phyloP scores from a whole-genome alignment of 2,113 vertebrate species.

The Apodemus sylvaticus region DNA sequence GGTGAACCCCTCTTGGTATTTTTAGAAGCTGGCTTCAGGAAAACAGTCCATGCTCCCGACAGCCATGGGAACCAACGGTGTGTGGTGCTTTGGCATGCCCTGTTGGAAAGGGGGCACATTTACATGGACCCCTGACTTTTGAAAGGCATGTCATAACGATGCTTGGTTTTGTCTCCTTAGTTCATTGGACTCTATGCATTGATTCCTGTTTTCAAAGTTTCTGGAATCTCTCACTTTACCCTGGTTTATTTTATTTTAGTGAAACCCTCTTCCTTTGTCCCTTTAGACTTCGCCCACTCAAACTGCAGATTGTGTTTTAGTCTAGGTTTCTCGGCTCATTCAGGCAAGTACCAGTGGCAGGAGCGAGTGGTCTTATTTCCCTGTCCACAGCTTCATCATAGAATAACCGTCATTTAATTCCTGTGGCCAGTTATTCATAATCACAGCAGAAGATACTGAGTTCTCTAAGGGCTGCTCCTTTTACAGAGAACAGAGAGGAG shows the following conservation, averaged over 20 bases:
- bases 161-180: background rate
- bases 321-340: background rate
- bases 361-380: background rate
- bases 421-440: slow-evolving; percentile 51
- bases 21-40: background rate
- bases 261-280: background rate
- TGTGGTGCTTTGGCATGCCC: fast-evolving
- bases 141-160: background rate
- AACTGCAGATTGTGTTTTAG: background rate
- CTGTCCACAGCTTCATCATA: slow-evolving; percentile 59
- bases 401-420: slow-evolving; percentile 72
- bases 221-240: background rate
- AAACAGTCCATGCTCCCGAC: background rate
- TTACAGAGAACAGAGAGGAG: background rate
- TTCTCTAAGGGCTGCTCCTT: background rate
- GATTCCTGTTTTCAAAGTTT: background rate
- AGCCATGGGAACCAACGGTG: fast-evolving
- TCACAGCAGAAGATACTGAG: background rate
- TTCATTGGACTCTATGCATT: fast-evolving
- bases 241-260: background rate
- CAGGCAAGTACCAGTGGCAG: fast-evolving
- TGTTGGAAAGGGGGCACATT: background rate
- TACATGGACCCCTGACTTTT: background rate
- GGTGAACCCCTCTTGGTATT: slow-evolving; percentile 4
- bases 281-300: background rate